phyloP scores from a whole-genome alignment of 2,113 vertebrate genomes.

The Hymenochirus boettgeri region DNA sequence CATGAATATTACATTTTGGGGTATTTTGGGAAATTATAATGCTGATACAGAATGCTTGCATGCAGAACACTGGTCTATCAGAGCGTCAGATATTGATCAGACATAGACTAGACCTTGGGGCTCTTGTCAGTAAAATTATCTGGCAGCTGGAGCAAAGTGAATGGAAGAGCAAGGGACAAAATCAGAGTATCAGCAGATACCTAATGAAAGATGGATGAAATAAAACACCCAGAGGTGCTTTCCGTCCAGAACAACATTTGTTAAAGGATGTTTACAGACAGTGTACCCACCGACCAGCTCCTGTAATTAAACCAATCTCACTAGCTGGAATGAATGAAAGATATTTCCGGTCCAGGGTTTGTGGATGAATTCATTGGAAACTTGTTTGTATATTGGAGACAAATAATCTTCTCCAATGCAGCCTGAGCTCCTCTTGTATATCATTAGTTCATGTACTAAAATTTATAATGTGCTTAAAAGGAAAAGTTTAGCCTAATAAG shows the following conservation, averaged over 20 bases:
- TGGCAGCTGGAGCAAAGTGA: conserved; percentile 30
- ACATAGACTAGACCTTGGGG: conserved; percentile 26
- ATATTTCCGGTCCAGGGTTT: background rate
- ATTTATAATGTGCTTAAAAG: no score
- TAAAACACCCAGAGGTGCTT: background rate
- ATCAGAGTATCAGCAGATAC: conserved; percentile 10
- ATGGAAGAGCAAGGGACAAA: conserved; percentile 16
- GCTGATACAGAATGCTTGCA: conserved; percentile 26
- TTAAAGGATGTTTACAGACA: no score
- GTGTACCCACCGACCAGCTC: background rate
- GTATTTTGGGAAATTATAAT: conserved; percentile 6
- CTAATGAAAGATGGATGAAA: conserved; percentile 12
- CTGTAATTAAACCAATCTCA: background rate
- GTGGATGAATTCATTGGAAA: no score
- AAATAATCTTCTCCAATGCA: no score
- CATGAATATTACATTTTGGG: background rate
- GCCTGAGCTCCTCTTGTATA: no score
- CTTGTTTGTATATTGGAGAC: no score
- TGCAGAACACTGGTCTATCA: conserved; percentile 27
- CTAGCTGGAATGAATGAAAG: background rate
- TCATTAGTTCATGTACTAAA: no score
- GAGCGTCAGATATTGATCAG: conserved; percentile 39
- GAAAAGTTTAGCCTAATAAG: no score
- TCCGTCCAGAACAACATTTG: background rate
- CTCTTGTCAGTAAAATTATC: conserved; percentile 40